A percentile compares a stretch with the other conserved stretches of the same genome.
Conservation (phyloP, 1,140 invertebrate species). For the Ditylenchus dipsaci region DNA sequence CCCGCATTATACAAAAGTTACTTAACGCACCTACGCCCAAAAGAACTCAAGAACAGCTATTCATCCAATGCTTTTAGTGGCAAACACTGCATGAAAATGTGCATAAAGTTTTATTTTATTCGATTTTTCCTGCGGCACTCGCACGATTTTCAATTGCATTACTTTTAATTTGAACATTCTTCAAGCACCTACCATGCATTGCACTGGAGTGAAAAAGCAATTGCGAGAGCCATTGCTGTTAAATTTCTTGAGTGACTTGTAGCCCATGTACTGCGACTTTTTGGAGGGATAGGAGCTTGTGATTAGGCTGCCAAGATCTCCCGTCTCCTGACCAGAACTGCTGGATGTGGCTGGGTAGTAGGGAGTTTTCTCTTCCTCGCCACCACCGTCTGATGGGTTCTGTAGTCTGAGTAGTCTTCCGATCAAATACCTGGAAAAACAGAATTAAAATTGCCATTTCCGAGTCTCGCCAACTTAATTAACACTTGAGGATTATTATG, state of each 20-base stretch:
- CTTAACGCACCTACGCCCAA: too few species aligned
- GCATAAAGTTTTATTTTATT: too few species aligned
- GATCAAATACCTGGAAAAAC: conserved; percentile 5
- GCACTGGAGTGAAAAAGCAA: conserved; percentile 7
- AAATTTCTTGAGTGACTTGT: conserved; percentile 8
- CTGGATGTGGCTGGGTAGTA: not conserved
- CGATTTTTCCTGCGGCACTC: too few species aligned
- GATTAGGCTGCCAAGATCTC: not conserved
- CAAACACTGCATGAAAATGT: too few species aligned
- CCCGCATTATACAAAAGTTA: too few species aligned
- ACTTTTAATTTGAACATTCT: too few species aligned
- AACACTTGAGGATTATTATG: too few species aligned
- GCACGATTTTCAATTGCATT: too few species aligned
- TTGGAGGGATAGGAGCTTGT: not conserved
- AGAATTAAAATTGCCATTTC: not conserved
- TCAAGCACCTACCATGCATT: conserved; percentile 5
- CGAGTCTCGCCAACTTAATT: too few species aligned
- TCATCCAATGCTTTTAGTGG: too few species aligned
- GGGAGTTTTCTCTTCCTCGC: not conserved
- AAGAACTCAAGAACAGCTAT: too few species aligned
- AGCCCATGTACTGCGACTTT: conserved; percentile 7
- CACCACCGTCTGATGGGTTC: not conserved
- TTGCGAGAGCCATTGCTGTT: conserved; percentile 4
- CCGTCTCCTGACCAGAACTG: not conserved
- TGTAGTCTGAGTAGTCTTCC: conserved; percentile 6